Evolutionary conservation across 1,140 invertebrate genomes (phyloP), one percentile per base, ranked within the genome.

Genomic region (Pogonomyrmex californicus): DNA sequence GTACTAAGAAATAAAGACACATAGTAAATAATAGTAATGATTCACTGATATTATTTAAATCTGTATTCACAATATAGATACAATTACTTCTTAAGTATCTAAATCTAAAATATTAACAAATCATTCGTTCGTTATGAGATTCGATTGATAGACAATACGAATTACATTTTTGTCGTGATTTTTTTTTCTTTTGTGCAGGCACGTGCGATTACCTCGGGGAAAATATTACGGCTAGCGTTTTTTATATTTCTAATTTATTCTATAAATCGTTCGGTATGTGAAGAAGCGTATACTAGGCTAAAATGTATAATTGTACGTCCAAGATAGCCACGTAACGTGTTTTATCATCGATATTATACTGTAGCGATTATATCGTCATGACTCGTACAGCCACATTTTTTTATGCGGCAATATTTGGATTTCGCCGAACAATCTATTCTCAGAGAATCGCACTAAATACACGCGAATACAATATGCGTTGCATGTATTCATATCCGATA

Each of bases 1-100:
- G 30, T 14, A 17, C 17, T 30, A 47, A 77, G 38, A 85, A 86
- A 77, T 86, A 58, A 78, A 58, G 33, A 77, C 23, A 76, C 49
- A 33, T 38, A 23, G 73, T 86, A 82, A 10, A 70, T 88, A 77
- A 44, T 87, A 71, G 62, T 88, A 87, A 79, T 75, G 86, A 90
- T 86, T 63, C 75, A 77, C 70, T 71, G 17, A 36, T 83, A 70
- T 70, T 79, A 88, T 86, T 76, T 82, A 90, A 77, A 86, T 86
- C 65, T 77, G 85, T 90, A 90, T 90, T 89, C 88, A 90, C 89
- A 90, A 71, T 90, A 89, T 90, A 90, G 70, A 73, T 89, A 90
- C 89, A 90, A 88, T 85, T 76, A 47, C 17, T 49, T 23, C 44
- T 79, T 86, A 51, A 47, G 23, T 87, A 51, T 30, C 7, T 85